Base-by-base conservation (phyloP, 1,140 invertebrate genomes). In the Samia ricini region DNA sequence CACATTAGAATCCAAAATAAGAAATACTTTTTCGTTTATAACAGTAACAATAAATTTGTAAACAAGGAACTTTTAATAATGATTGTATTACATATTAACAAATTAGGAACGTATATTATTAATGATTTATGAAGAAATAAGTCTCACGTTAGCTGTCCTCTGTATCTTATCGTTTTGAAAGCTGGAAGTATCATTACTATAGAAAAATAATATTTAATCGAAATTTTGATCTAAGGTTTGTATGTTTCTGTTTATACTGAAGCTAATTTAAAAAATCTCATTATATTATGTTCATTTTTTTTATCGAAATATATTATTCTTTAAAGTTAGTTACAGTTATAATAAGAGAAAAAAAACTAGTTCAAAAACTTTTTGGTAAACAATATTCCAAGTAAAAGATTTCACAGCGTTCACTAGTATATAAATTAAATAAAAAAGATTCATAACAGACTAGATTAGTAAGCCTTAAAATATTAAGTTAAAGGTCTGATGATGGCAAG, bases 41-140 rank as follows among this genome's bases (percentile, higher is more conserved):
- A 42, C 12, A n/a, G 4, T 42, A 42, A 42, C 33, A 42, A 42
- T 42, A 42, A 8, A 12, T 0, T 42, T 42, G 6, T 5, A 15
- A 15, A 15, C 12, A 42, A 42, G 33, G 33, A 42, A 42, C 33
- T 42, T 42, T 42, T 42, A 42, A 29, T 29, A 1, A 29, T 29
- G n/a, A n/a, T n/a, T n/a, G n/a, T 2, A 8, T 29, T 8, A 29
- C 3, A 8, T 42, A 42, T 42, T 42, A 42, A 42, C 33, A 42
- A 42, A 42, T 42, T 42, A 42, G 33, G 33, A 42, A 42, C 33
- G n/a, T 42, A 42, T 36, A n/a, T n/a, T n/a, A n/a, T n/a, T n/a
- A n/a, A n/a, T 36, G 12, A 26, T 42, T 42, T 15, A 42, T 42
- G 33, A 15, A 42, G 4, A 15, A 5, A 42, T 1, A 3, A 12